Evolutionary conservation across 2,888 invertebrate species (phyloP).

Genomic region (Callyntrura sp.): DNA sequence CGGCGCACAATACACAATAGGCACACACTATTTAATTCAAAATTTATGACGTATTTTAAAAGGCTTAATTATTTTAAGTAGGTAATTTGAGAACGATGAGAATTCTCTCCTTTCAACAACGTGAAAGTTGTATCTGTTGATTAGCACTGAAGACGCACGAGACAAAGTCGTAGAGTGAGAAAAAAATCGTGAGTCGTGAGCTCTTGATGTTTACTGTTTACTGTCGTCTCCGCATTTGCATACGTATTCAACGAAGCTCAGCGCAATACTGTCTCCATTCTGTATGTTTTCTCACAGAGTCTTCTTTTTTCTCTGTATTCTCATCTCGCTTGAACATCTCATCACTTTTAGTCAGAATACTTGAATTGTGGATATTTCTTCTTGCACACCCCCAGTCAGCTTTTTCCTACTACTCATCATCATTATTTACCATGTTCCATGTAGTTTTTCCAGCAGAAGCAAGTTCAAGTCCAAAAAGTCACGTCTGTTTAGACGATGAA

Average conservation of each 20-base stretch:
- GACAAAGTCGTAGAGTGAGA: constrained; percentile 30
- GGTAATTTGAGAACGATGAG: constrained; percentile 1
- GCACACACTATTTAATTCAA: constrained; percentile 12
- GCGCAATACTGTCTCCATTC: constrained; percentile 54
- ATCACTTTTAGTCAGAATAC: not conserved
- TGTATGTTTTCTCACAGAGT: constrained; percentile 20
- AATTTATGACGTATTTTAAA: constrained; percentile 31
- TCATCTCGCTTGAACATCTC: not conserved
- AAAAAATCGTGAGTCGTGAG: constrained; percentile 25
- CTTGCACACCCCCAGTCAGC: constrained; percentile 5
- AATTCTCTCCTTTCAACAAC: constrained; percentile 17
- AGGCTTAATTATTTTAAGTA: constrained; percentile 38
- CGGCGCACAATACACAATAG: not conserved
- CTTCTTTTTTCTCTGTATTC: constrained; percentile 13
- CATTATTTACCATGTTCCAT: constrained; percentile 36
- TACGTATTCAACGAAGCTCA: constrained; percentile 26
- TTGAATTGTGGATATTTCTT: not conserved
- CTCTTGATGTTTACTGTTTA: constrained; percentile 9
- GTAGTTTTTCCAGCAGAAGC: constrained; percentile 63
- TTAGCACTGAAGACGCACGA: constrained; percentile 4
- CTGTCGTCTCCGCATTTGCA: constrained; percentile 30
- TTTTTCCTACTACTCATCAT: not conserved
- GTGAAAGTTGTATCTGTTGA: constrained; percentile 16
- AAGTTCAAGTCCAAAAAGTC: constrained; percentile 77
- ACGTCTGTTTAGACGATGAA: constrained; percentile 58